Conservation (phyloP, 2,113 vertebrate genomes). For the Neotoma lepida region DNA sequence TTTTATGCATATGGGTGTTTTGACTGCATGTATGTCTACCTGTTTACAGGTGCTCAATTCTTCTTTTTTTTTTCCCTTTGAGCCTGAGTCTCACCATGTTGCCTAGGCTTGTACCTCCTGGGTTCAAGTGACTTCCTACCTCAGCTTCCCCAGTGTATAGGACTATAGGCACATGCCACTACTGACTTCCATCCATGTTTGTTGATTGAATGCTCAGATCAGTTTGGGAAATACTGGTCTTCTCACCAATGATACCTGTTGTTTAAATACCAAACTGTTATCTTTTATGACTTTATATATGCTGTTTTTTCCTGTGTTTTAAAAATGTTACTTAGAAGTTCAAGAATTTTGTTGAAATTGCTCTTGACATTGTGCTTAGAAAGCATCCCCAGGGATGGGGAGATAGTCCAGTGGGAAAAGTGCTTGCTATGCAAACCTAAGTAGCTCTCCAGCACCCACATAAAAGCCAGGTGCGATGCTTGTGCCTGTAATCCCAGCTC, state of each 20-base stretch:
- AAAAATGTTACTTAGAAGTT: conserved; percentile 39
- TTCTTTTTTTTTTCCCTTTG: not conserved
- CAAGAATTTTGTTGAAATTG: conserved; percentile 4
- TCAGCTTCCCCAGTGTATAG: not conserved
- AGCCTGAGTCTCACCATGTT: not conserved
- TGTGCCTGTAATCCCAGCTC: not conserved
- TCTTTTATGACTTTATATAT: conserved; percentile 21
- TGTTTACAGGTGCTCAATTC: not conserved
- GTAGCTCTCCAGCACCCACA: not conserved
- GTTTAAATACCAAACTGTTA: conserved; percentile 25
- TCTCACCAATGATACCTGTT: not conserved
- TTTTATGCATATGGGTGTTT: not conserved
- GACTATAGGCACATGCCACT: not conserved
- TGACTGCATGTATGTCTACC: not conserved
- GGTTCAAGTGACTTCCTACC: not conserved
- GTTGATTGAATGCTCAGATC: conserved; percentile 7
- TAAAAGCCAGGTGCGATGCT: not conserved
- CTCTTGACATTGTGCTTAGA: conserved; percentile 20
- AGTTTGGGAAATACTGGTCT: conserved; percentile 47
- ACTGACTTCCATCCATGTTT: not conserved
- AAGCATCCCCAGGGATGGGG: not conserved
- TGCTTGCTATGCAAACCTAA: not conserved
- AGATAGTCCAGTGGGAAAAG: not conserved
- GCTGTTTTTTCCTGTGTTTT: not conserved
- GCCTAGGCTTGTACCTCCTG: not conserved